Percentiles rank a stretch among this genome's conserved stretches.
These are phyloP conservation scores for Mastomys natalensis DNA, from an alignment of 2,113 vertebrate species.

Conservation along the genomic window DNA sequence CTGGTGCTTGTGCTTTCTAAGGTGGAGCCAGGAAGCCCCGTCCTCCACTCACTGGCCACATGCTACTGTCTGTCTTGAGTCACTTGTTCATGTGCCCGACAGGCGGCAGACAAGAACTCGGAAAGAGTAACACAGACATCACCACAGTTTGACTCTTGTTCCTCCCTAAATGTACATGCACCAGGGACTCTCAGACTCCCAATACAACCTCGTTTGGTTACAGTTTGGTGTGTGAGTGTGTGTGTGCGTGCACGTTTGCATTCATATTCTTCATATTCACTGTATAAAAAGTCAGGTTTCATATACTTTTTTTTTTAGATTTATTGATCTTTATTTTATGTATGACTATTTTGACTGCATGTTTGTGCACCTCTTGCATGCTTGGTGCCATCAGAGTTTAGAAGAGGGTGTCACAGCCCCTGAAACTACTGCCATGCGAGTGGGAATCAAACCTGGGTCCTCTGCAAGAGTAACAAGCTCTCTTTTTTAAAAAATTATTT, in stretches of 20 bases:
- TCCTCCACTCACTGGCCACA: fast-evolving
- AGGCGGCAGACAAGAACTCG: fast-evolving
- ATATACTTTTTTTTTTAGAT: background rate
- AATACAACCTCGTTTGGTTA: background rate
- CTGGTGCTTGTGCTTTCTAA: fast-evolving
- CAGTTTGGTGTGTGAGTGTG: background rate
- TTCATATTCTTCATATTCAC: background rate
- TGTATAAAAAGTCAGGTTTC: background rate
- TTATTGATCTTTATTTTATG: background rate
- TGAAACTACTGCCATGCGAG: background rate
- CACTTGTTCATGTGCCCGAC: background rate
- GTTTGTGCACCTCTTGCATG: background rate
- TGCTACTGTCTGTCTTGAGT: fast-evolving
- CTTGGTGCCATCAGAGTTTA: background rate
- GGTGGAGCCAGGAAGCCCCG: fast-evolving
- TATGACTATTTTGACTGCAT: background rate
- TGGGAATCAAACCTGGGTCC: background rate
- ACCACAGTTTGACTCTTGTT: too few species aligned
- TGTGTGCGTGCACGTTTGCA: background rate
- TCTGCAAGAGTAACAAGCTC: background rate
- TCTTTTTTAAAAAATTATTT: too few species aligned
- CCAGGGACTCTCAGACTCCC: background rate
- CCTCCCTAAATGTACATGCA: fast-evolving
- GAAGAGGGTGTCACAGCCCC: background rate
- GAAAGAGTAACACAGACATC: background rate